Percentiles rank a stretch among this genome's conserved stretches.
Evolutionary conservation across 2,113 vertebrate genomes (phyloP).

Genomic region (Apistogramma diplotaenia): DNA sequence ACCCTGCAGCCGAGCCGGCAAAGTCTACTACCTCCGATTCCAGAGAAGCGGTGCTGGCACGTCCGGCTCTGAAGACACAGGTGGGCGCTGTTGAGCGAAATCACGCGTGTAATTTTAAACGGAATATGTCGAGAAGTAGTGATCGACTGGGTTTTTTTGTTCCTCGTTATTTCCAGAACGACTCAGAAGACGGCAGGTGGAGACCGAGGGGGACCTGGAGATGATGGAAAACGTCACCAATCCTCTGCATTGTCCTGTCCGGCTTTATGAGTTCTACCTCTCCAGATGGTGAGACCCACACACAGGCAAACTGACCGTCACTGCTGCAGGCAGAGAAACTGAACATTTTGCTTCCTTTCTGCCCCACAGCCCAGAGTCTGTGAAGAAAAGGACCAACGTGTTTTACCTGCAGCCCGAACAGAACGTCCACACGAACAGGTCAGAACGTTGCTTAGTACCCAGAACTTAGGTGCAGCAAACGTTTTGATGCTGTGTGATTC

Average conservation of each 20-base stretch:
- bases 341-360: background rate
- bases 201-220: slow-evolving; percentile 74
- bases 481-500: background rate
- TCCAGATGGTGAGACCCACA: slow-evolving; percentile 88
- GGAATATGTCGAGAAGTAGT: background rate
- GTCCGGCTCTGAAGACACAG: slow-evolving; percentile 35
- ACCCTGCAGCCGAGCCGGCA: slow-evolving; percentile 82
- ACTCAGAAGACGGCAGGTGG: slow-evolving; percentile 81
- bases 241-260: slow-evolving; percentile 91
- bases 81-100: background rate
- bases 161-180: slow-evolving; percentile 54
- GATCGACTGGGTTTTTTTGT: background rate
- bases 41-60: slow-evolving; percentile 70
- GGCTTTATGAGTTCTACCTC: slow-evolving; percentile 96
- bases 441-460: background rate
- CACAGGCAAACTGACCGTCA: background rate
- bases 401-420: slow-evolving; percentile 94
- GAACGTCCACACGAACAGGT: slow-evolving; percentile 66
- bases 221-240: slow-evolving; percentile 90
- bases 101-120: background rate
- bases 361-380: slow-evolving; percentile 83
- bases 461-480: background rate
- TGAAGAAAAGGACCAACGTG: slow-evolving; percentile 85
- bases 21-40: slow-evolving; percentile 86
- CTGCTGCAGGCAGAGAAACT: background rate